phyloP scores from a whole-genome alignment of 2,113 vertebrate genomes.

The Upupa epops region DNA sequence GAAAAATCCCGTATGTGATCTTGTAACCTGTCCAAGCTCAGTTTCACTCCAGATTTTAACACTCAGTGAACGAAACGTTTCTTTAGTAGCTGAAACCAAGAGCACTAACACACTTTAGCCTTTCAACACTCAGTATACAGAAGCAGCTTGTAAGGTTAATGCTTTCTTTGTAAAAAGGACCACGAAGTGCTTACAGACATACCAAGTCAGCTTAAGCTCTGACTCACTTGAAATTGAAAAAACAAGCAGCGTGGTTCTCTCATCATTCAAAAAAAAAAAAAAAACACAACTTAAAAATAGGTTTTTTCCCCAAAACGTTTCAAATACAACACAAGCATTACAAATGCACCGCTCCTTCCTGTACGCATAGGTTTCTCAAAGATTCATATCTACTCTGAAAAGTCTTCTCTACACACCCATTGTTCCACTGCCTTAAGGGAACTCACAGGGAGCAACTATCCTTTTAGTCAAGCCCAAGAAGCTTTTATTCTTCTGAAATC shows the following conservation, averaged over 20 bases:
- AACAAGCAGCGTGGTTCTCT: no score
- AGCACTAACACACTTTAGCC: background rate
- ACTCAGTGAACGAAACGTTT: constrained; percentile 29
- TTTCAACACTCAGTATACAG: background rate
- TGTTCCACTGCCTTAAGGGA: background rate
- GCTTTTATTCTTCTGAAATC: background rate
- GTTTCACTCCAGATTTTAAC: background rate
- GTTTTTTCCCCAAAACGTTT: background rate
- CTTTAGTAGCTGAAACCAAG: background rate
- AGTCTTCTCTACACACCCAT: background rate
- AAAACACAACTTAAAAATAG: background rate
- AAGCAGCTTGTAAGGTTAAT: background rate
- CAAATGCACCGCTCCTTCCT: background rate
- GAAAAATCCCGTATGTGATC: constrained; percentile 55
- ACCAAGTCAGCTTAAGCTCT: no score
- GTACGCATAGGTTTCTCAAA: background rate
- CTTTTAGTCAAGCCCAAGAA: background rate
- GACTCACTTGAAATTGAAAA: no score
- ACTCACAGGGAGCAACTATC: background rate
- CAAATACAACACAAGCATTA: background rate
- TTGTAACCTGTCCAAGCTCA: constrained; percentile 39
- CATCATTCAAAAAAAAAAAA: no score
- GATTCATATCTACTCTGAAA: background rate
- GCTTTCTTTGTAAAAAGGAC: background rate
- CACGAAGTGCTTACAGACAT: no score